These are phyloP conservation scores for Schizothorax lantsangensis DNA, from an alignment of 2,797 vertebrate genomes.

Conservation along the genomic window DNA sequence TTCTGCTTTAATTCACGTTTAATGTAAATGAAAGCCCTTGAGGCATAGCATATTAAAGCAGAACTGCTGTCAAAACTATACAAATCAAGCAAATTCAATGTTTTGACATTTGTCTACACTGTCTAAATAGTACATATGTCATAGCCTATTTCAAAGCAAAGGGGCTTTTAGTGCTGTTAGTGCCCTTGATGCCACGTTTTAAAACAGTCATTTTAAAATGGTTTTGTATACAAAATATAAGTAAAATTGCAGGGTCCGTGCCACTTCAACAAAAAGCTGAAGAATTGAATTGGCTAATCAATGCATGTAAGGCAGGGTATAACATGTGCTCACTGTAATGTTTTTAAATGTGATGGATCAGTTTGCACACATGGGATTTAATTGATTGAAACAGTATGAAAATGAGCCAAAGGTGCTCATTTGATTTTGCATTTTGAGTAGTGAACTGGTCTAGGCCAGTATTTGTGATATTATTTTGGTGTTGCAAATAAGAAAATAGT, in stretches of 20 bases:
- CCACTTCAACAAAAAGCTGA: background rate
- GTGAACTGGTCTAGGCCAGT: background rate
- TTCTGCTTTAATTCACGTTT: background rate
- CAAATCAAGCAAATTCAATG: background rate
- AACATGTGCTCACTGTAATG: background rate
- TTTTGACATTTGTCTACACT: background rate
- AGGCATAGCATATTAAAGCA: background rate
- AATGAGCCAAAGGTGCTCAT: background rate
- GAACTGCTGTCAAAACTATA: conserved; percentile 10
- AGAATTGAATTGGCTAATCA: background rate
- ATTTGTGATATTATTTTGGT: background rate
- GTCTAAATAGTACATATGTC: background rate
- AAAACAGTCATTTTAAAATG: background rate
- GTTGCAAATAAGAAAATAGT: background rate
- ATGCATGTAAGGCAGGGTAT: background rate
- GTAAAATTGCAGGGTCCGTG: background rate
- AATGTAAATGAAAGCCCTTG: background rate
- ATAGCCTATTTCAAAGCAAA: background rate
- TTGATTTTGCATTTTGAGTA: background rate
- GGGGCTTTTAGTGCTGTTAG: background rate
- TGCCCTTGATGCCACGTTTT: background rate
- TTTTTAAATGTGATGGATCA: conserved; percentile 1
- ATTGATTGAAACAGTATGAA: background rate
- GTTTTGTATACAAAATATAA: background rate
- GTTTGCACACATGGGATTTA: background rate